phyloP scores from a whole-genome alignment of 2,797 vertebrate genomes.

The Micrastur ruficollis region DNA sequence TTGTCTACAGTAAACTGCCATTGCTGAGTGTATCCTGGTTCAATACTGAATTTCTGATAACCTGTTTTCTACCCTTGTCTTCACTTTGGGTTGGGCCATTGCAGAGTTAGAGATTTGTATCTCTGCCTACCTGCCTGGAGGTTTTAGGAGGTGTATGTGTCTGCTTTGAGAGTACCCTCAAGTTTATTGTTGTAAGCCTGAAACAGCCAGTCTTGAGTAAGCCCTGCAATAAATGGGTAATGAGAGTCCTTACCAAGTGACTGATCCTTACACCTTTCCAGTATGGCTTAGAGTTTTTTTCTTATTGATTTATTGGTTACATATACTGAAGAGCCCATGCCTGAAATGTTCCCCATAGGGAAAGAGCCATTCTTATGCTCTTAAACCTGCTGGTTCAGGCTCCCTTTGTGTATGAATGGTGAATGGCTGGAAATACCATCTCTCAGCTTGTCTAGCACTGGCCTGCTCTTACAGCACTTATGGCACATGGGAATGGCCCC shows the following conservation, averaged over 20 bases:
- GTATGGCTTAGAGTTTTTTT: not conserved
- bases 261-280: not conserved
- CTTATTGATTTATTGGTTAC: not conserved
- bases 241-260: not conserved
- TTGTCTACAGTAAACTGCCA: conserved; percentile 72
- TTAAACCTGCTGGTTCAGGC: not conserved
- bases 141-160: conserved; percentile 6
- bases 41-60: conserved; percentile 63
- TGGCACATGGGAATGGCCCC: not conserved
- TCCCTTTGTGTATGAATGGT: not conserved
- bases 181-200: not conserved
- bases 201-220: not conserved
- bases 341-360: not conserved
- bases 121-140: not conserved
- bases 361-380: not conserved
- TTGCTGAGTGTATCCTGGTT: conserved; percentile 74
- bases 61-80: conserved; percentile 53
- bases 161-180: not conserved
- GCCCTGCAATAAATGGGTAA: not conserved
- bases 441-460: not conserved
- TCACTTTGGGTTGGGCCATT: conserved; percentile 33
- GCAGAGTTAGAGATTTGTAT: not conserved
- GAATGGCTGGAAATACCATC: not conserved
- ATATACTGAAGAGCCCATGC: not conserved
- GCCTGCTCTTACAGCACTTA: not conserved